Evolutionary conservation across 2,797 vertebrate species (phyloP).

Genomic region (Tachyglossus aculeatus): DNA sequence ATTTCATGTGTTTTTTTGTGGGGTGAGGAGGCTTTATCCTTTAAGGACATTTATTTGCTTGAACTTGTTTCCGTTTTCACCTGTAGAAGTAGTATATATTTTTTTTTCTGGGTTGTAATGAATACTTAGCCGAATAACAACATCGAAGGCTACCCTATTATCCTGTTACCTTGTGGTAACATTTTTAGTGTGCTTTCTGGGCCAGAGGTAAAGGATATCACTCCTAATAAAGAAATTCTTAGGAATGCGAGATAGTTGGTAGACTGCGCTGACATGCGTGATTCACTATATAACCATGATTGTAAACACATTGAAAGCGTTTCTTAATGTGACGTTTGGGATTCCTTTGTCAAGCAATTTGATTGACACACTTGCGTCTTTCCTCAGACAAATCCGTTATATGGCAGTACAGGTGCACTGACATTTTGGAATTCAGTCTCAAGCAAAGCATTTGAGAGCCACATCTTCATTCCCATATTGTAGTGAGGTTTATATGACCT

Average conservation of each 20-base stretch:
- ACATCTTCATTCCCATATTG: not conserved
- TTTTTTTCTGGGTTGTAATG: conserved; percentile 61
- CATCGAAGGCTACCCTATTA: conserved; percentile 58
- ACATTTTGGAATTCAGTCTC: not conserved
- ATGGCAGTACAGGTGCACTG: not conserved
- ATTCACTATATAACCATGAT: not conserved
- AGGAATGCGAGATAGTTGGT: conserved; percentile 15
- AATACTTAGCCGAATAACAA: conserved; percentile 65
- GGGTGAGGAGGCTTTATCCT: conserved; percentile 26
- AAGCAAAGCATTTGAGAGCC: conserved; percentile 16
- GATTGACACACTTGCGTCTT: not conserved
- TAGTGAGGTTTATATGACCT: not conserved
- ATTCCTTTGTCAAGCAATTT: not conserved
- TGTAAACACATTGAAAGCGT: conserved; percentile 17
- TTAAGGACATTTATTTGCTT: conserved; percentile 47
- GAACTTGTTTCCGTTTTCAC: conserved; percentile 48
- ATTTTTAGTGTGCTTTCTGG: conserved; percentile 43
- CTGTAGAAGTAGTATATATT: conserved; percentile 53
- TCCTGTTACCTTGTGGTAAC: conserved; percentile 65
- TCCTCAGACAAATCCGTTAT: not conserved
- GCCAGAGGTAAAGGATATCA: conserved; percentile 49
- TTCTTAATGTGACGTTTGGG: not conserved
- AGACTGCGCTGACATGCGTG: not conserved
- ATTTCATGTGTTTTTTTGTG: conserved; percentile 26
- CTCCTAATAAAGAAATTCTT: conserved; percentile 44